A percentile compares a stretch with the other conserved stretches of the same genome.
Evolutionary conservation across 2,888 invertebrate species (phyloP).

Genomic region (Stenchaetothrips biformis): DNA sequence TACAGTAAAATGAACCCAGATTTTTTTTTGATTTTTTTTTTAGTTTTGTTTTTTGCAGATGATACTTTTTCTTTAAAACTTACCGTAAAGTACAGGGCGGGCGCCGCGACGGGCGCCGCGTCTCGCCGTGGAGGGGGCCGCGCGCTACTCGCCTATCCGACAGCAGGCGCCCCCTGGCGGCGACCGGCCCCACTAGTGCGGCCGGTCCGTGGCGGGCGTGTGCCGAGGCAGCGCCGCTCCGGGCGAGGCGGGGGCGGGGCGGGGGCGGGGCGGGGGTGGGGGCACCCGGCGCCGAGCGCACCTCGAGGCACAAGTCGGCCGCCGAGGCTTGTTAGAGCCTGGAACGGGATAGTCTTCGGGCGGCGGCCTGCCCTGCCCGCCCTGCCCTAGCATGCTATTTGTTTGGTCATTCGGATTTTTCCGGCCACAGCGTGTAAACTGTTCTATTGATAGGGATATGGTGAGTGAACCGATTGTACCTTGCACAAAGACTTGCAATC

Average conservation of each 20-base stretch:
- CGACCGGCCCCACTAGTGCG: background rate
- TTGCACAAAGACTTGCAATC: too few relatives aligned
- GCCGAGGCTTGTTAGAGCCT: too few relatives aligned
- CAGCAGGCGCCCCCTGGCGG: conserved; percentile 4
- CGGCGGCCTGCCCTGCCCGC: too few relatives aligned
- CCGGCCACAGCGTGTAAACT: too few relatives aligned
- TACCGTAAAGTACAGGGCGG: too few relatives aligned
- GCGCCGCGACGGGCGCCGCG: too few relatives aligned
- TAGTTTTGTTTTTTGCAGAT: background rate
- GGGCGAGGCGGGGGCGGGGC: background rate
- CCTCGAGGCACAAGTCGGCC: too few relatives aligned
- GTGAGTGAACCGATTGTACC: too few relatives aligned
- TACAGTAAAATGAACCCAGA: background rate
- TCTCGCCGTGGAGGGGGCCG: background rate
- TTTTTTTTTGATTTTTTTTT: background rate
- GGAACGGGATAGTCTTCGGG: too few relatives aligned
- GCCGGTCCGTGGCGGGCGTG: background rate
- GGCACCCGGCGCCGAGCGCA: background rate
- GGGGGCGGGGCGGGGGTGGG: background rate
- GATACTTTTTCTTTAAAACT: background rate
- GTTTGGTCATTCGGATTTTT: too few relatives aligned
- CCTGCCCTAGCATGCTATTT: too few relatives aligned
- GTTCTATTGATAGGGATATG: too few relatives aligned
- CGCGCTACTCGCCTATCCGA: background rate
- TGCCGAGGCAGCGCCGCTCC: background rate